A percentile compares a stretch with the other conserved stretches of the same genome.
phyloP scores from a whole-genome alignment of 2,888 invertebrate species.

The Cotesia congregata region DNA sequence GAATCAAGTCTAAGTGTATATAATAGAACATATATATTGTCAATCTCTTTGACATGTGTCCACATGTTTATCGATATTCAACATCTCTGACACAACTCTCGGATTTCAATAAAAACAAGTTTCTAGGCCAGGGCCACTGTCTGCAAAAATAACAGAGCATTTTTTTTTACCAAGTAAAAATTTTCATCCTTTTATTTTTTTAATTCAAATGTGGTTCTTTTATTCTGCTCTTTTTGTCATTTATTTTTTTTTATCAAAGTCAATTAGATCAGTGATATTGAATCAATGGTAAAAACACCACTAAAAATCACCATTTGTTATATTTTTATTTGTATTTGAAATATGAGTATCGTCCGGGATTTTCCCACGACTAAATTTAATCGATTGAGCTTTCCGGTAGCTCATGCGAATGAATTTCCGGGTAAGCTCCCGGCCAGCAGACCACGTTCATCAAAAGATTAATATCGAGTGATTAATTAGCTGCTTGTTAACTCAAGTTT shows the following conservation, averaged over 20 bases:
- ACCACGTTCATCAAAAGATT: background rate
- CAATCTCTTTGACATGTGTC: conserved; percentile 22
- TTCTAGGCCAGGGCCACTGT: conserved; percentile 52
- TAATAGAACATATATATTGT: conserved; percentile 8
- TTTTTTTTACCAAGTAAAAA: conserved; percentile 11
- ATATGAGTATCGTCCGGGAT: conserved; percentile 22
- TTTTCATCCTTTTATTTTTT: background rate
- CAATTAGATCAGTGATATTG: background rate
- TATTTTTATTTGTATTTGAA: background rate
- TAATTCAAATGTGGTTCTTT: too few relatives aligned
- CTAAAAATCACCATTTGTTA: background rate
- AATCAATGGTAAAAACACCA: background rate
- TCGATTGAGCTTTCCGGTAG: conserved; percentile 31
- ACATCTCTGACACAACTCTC: conserved; percentile 36
- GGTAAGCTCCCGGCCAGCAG: conserved; percentile 3
- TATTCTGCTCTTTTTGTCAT: too few relatives aligned
- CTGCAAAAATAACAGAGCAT: conserved; percentile 37
- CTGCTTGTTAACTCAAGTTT: background rate
- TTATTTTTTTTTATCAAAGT: background rate
- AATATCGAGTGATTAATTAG: background rate
- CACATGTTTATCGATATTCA: conserved; percentile 32
- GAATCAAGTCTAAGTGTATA: background rate
- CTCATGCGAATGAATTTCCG: conserved; percentile 25
- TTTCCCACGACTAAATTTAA: conserved; percentile 25
- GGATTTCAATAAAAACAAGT: conserved; percentile 50